These are phyloP conservation scores for Strigamia transsilvanica DNA, from an alignment of 2,888 invertebrate genomes.

Conservation along the genomic window DNA sequence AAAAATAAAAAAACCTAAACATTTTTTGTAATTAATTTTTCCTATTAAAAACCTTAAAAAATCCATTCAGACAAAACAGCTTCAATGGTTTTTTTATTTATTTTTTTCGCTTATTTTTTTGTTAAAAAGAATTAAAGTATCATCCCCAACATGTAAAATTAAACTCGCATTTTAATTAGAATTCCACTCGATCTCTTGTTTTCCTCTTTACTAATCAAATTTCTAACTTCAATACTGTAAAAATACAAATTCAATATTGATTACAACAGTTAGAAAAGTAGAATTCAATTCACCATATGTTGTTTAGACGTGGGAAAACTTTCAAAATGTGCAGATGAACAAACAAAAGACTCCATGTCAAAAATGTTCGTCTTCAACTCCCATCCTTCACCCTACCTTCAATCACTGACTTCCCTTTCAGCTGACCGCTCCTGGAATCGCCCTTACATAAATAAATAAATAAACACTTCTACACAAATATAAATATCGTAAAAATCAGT, in stretches of 20 bases:
- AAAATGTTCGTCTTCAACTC: neutral
- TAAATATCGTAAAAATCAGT: constrained; percentile 21
- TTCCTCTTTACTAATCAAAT: neutral
- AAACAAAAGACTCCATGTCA: constrained; percentile 15
- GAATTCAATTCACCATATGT: constrained; percentile 17
- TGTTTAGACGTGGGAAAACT: neutral
- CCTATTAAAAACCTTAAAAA: neutral
- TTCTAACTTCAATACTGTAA: no score
- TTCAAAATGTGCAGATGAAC: constrained; percentile 14
- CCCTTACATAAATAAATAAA: neutral
- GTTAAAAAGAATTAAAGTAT: neutral
- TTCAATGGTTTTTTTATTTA: neutral
- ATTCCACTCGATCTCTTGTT: neutral
- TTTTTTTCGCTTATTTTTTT: neutral
- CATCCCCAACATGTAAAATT: neutral
- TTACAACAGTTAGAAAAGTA: neutral
- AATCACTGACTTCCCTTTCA: constrained; percentile 17
- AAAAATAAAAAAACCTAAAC: neutral
- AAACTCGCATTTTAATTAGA: neutral
- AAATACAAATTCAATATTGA: neutral
- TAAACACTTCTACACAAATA: neutral
- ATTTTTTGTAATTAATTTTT: neutral
- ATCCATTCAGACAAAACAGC: neutral
- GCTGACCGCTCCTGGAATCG: neutral
- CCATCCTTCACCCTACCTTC: neutral